phyloP scores from a whole-genome alignment of 2,888 invertebrate genomes.

The Coenonympha glycerion region DNA sequence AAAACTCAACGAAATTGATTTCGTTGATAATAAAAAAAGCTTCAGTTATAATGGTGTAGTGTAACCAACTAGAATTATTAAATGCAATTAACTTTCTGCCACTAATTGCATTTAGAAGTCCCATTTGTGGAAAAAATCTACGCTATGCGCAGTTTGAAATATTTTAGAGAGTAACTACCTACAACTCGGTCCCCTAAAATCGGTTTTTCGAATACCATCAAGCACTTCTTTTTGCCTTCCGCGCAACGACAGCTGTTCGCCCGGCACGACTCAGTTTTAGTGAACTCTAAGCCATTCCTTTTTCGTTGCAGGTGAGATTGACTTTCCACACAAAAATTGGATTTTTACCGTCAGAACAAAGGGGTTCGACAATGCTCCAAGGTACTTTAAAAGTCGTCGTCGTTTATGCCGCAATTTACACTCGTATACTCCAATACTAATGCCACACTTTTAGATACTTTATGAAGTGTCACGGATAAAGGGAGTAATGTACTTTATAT shows the following conservation, averaged over 20 bases:
- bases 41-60: too few relatives aligned
- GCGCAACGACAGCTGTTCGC: slow-evolving; percentile 26
- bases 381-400: not conserved
- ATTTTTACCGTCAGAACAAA: slow-evolving; percentile 10
- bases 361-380: not conserved
- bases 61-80: too few relatives aligned
- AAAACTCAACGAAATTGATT: too few relatives aligned
- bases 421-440: too few relatives aligned
- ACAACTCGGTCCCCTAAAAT: not conserved
- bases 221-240: slow-evolving; percentile 29
- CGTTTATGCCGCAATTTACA: not conserved
- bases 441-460: too few relatives aligned
- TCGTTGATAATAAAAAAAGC: too few relatives aligned
- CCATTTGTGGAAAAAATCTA: not conserved
- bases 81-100: too few relatives aligned
- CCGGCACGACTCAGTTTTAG: slow-evolving; percentile 25
- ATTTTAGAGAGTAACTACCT: slow-evolving; percentile 1
- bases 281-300: slow-evolving; percentile 20
- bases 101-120: too few relatives aligned
- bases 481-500: too few relatives aligned
- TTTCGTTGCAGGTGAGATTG: slow-evolving; percentile 26
- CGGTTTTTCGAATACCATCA: slow-evolving; percentile 10
- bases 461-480: too few relatives aligned
- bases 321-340: slow-evolving; percentile 22
- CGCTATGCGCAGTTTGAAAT: not conserved